These are phyloP conservation scores for Molorchus minor DNA, from an alignment of 2,888 invertebrate genomes.

Conservation along the genomic window DNA sequence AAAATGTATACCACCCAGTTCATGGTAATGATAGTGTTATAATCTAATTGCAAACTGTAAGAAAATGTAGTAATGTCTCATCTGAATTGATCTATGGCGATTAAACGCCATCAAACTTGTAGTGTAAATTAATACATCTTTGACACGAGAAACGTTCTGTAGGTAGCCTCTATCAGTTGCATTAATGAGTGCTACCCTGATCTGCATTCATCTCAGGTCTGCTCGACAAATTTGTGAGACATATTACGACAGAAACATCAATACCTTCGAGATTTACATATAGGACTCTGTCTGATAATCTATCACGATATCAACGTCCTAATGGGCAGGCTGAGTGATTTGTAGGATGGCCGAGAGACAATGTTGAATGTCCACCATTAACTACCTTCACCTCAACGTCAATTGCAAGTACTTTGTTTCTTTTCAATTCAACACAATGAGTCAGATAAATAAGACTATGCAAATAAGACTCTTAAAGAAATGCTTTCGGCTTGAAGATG, in stretches of 20 bases:
- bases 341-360: constrained; percentile 54
- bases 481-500: not conserved
- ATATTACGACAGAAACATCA: constrained; percentile 57
- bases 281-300: constrained; percentile 53
- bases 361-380: constrained; percentile 55
- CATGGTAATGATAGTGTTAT: too few relatives aligned
- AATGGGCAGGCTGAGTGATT: constrained; percentile 54
- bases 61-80: too few relatives aligned
- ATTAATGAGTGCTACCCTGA: constrained; percentile 29
- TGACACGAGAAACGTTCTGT: constrained; percentile 10
- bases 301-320: constrained; percentile 57
- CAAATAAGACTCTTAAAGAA: constrained; percentile 21
- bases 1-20: too few relatives aligned
- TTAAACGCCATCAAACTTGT: constrained; percentile 14
- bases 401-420: constrained; percentile 33
- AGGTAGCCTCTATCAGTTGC: constrained; percentile 11
- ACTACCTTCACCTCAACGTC: constrained; percentile 50
- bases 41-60: too few relatives aligned
- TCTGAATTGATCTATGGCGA: too few relatives aligned
- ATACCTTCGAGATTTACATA: constrained; percentile 57
- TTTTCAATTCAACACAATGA: constrained; percentile 31
- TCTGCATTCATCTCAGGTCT: constrained; percentile 39
- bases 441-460: constrained; percentile 24
- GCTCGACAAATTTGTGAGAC: constrained; percentile 56
- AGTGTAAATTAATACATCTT: constrained; percentile 21